Evolutionary conservation across 2,888 invertebrate species (phyloP).

Genomic region (Tigriopus californicus): DNA sequence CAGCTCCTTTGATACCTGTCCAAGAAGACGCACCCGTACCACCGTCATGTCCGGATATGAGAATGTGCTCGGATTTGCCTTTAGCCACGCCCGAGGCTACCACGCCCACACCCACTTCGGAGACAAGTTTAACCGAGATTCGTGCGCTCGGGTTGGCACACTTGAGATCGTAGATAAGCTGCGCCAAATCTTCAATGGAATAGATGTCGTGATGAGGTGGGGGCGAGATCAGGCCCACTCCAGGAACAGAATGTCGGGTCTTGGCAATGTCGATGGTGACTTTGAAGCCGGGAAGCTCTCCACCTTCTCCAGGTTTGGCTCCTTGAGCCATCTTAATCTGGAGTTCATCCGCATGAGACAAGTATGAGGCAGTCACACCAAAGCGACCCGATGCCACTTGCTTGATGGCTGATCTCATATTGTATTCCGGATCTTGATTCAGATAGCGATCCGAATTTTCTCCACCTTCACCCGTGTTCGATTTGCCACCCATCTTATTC

Average conservation of each 20-base stretch:
- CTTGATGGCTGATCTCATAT: conserved; percentile 83
- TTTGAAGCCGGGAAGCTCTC: conserved; percentile 76
- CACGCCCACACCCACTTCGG: conserved; percentile 95
- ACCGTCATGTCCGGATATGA: conserved; percentile 96
- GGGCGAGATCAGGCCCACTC: conserved; percentile 92
- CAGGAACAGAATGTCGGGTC: conserved; percentile 85
- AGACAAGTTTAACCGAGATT: conserved; percentile 92
- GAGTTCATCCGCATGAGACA: conserved; percentile 91
- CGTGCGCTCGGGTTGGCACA: conserved; percentile 87
- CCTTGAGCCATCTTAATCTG: conserved; percentile 99
- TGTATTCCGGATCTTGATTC: conserved; percentile 55
- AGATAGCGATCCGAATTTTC: conserved; percentile 35
- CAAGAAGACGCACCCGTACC: conserved; percentile 97
- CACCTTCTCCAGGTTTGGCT: conserved; percentile 97
- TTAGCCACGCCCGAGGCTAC: conserved; percentile 98
- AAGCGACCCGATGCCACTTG: conserved; percentile 97
- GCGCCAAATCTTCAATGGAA: conserved; percentile 94
- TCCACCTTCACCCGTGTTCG: conserved; percentile 97
- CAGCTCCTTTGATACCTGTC: conserved; percentile 97
- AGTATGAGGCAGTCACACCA: conserved; percentile 90
- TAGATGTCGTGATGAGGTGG: conserved; percentile 99
- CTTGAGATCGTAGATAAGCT: conserved; percentile 93
- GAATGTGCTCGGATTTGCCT: conserved; percentile 96
- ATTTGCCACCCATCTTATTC: conserved; percentile 93
- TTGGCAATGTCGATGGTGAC: conserved; percentile 59